Base-by-base conservation (phyloP, 2,888 invertebrate species). In the Melanostoma scalare region DNA sequence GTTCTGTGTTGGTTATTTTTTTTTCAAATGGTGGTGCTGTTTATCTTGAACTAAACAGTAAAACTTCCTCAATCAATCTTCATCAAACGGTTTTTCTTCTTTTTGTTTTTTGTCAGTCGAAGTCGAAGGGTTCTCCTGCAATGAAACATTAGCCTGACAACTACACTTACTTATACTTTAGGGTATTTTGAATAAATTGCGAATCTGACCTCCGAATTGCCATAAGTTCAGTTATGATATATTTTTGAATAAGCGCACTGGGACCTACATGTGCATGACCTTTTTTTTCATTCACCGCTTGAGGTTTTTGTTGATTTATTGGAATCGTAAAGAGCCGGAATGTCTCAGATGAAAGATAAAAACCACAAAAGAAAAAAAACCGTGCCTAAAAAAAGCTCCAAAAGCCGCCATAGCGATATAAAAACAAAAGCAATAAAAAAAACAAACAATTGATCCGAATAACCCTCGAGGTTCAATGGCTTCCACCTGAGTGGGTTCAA, bases 381-480 rank as follows among this genome's bases (percentile, higher is more conserved):
- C 5, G 6, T 48, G 36, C 65, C 35, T 48, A n/a, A 36, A 38
- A 50, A 40, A 6, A 10, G 46, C n/a, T 40, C 40, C 55, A 69
- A 40, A 35, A 50, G 10, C 58, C 48, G 3, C 44, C n/a, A 44
- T 6, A 42, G 3, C 44, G 6, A 44, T 6, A 42, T 42, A 5
- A 38, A 9, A 3, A 40, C 40, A 42, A 35, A 35, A 52, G 40
- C 38, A 20, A 20, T 20, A 20, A 20, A 20, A 20, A 20, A 36
- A 52, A 38, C 68, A 36, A 63, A 71, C 42, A 76, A 72, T 72
- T 81, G 72, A 81, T 76, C 71, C 76, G 55, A 81, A 77, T 61
- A 76, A 81, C 79, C 84, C 74, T 71, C 71, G 58, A 69, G 79
- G 84, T 84, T 79, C 79, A 84, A 74, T 71, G 84, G 71, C 84